Evolutionary conservation across 1,140 invertebrate genomes (phyloP).

Genomic region (Parasteatoda tepidariorum): DNA sequence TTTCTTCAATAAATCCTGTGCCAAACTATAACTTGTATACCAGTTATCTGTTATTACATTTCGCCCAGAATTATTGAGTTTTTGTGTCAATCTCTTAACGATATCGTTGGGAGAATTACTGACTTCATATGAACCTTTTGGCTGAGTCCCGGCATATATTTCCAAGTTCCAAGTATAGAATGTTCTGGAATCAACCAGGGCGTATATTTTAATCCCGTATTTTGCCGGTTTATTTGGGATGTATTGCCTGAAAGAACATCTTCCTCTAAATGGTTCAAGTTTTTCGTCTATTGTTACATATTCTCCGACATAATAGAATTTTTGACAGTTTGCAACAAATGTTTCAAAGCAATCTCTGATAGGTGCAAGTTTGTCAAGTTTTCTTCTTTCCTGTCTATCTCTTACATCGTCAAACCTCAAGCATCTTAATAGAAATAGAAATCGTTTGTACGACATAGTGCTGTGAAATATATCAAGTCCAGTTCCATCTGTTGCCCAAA

Average conservation of each 20-base stretch:
- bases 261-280: conserved; percentile 69
- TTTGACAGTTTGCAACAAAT: conserved; percentile 59
- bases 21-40: conserved; percentile 50
- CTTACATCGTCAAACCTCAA: conserved; percentile 26
- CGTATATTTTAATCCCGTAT: conserved; percentile 69
- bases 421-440: conserved; percentile 24
- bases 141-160: conserved; percentile 59
- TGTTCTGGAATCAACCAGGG: conserved; percentile 49
- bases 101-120: conserved; percentile 6
- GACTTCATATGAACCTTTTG: conserved; percentile 27
- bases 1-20: conserved; percentile 42
- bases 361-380: conserved; percentile 48
- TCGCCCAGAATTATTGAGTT: conserved; percentile 34
- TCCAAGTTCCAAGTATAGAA: too few relatives aligned
- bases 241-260: conserved; percentile 71
- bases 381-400: not conserved
- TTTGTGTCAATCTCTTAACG: conserved; percentile 21
- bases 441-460: conserved; percentile 11
- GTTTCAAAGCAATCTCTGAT: conserved; percentile 54
- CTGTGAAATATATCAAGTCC: conserved; percentile 14
- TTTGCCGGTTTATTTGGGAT: conserved; percentile 71
- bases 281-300: conserved; percentile 69
- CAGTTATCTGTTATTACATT: conserved; percentile 61
- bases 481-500: conserved; percentile 20
- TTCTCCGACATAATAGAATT: conserved; percentile 20